A percentile compares a stretch with the other conserved stretches of the same genome.
Evolutionary conservation across 2,888 invertebrate genomes (phyloP).

Genomic region (Agapostemon virescens): DNA sequence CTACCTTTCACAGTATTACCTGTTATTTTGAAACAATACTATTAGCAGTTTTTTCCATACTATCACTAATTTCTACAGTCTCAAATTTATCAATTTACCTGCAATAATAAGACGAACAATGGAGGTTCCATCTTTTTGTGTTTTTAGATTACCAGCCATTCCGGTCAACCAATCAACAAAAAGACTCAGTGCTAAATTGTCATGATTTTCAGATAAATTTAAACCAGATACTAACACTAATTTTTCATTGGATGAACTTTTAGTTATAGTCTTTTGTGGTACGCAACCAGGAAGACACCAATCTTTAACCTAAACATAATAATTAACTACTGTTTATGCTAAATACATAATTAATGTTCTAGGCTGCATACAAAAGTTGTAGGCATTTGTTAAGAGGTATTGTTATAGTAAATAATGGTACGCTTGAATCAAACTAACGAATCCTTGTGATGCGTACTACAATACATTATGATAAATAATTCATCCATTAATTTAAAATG

Average conservation of each 20-base stretch:
- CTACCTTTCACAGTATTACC: conserved; percentile 72
- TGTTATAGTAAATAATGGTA: no score
- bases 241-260: conserved; percentile 67
- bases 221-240: conserved; percentile 86
- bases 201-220: conserved; percentile 85
- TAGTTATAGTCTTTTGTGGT: conserved; percentile 70
- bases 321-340: neutral
- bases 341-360: neutral
- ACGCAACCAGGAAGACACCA: conserved; percentile 88
- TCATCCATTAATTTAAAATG: no score
- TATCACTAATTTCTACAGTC: neutral
- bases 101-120: conserved; percentile 91
- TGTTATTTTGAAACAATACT: conserved; percentile 30
- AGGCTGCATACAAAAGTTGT: neutral
- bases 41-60: neutral
- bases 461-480: no score
- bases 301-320: conserved; percentile 84
- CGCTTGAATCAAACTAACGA: no score
- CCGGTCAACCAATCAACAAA: conserved; percentile 92
- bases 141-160: conserved; percentile 85
- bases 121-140: conserved; percentile 85
- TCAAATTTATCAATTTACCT: conserved; percentile 80
- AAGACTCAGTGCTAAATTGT: conserved; percentile 87
- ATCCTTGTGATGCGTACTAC: no score
- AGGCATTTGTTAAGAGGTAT: no score